Evolutionary conservation across 2,888 invertebrate genomes (phyloP), one percentile per base, ranked within the genome.

Genomic region (Phortica okadai): DNA sequence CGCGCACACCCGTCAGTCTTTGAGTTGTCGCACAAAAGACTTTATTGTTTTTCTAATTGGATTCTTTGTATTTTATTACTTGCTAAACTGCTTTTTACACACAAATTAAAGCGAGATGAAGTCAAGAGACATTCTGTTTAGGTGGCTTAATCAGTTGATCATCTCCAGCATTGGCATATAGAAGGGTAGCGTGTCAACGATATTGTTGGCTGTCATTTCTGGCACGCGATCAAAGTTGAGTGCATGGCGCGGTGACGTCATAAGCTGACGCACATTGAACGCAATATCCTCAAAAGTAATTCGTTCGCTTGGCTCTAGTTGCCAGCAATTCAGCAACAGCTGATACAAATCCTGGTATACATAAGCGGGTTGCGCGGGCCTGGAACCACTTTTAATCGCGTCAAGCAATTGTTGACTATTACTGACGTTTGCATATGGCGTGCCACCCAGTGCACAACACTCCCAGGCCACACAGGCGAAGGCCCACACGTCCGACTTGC

Each of bases 381-480:
- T 93, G 86, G 94, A 92, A 0, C 96, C 96, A 78, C 94, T 93
- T 79, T 94, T 92, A 11, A 97, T 93, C 74, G 95, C 93, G 10
- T 94, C 94, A 0, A 94, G 91, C 0, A 96, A 93, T 84, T 96
- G 95, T 83, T 93, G 93, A 77, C 93, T 94, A 77, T 93, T 94
- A 5, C 92, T 91, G n/a, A 95, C 92, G 83, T 94, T 94, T 1
- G 94, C 93, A 88, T 96, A 97, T 0, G 95, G 96, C 0, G 97
- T 97, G 1, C 94, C 97, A 56, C 95, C 97, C 87, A 97, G 92
- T 5, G 95, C 94, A 82, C 95, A 93, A 78, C 95, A 94, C 91
- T 97, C 97, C 97, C 97, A 97, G 79, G 97, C 92, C 11, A 97
- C 90, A 78, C 96, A 94, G 0, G 95, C 97, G 90, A 95, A 96